phyloP scores from a whole-genome alignment of 2,797 vertebrate genomes.

The Tangara arthus region DNA sequence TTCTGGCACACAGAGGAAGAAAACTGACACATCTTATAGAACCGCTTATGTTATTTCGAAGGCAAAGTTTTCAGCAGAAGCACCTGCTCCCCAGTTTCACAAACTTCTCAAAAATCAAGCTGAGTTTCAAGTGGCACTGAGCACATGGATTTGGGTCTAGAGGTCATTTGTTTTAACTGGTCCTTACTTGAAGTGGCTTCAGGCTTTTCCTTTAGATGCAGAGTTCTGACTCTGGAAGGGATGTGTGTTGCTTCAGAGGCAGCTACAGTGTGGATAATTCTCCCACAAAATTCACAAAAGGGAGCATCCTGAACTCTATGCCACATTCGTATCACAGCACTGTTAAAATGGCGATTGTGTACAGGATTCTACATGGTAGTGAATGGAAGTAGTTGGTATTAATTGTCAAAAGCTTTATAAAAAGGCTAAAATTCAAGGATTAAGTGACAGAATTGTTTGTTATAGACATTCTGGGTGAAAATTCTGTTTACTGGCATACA shows the following conservation, averaged over 20 bases:
- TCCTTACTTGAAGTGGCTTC: neutral
- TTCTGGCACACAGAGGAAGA: neutral
- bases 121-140: neutral
- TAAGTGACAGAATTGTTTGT: neutral
- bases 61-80: neutral
- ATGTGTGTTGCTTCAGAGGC: neutral
- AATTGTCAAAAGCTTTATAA: neutral
- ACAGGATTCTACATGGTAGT: neutral
- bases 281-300: neutral
- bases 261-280: neutral
- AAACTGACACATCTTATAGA: neutral
- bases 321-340: neutral
- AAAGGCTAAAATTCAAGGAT: neutral
- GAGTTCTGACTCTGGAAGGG: neutral
- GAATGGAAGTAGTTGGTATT: neutral
- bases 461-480: neutral
- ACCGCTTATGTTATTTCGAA: neutral
- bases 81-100: neutral
- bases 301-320: neutral
- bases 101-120: neutral
- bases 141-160: neutral
- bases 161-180: neutral
- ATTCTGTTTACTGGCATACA: neutral
- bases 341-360: neutral
- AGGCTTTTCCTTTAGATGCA: neutral